Percentiles rank a stretch among this genome's conserved stretches.
These are phyloP conservation scores for Neopipo cinnamomea DNA, from an alignment of 2,113 vertebrate genomes.

Conservation along the genomic window DNA sequence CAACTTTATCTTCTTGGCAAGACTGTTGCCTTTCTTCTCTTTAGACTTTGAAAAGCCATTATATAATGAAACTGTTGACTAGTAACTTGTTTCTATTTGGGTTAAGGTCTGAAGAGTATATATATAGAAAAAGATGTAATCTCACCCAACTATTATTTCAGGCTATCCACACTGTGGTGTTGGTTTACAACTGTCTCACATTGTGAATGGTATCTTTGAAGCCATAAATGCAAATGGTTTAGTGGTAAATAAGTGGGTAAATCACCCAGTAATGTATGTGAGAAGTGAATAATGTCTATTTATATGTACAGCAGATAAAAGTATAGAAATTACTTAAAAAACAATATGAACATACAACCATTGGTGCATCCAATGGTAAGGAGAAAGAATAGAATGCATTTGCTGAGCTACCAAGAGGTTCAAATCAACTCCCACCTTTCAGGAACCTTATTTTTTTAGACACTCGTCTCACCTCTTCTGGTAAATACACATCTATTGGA, in stretches of 20 bases:
- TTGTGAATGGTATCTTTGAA: neutral
- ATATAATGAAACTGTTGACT: neutral
- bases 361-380: neutral
- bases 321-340: neutral
- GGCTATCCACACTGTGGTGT: neutral
- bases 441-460: neutral
- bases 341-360: neutral
- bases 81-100: neutral
- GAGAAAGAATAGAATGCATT: neutral
- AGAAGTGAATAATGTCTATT: neutral
- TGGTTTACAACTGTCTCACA: neutral
- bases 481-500: neutral
- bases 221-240: neutral
- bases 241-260: neutral
- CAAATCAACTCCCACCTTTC: neutral
- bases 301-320: neutral
- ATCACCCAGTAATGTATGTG: neutral
- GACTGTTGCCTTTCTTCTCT: neutral
- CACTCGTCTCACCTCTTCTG: neutral
- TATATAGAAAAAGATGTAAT: neutral
- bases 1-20: neutral
- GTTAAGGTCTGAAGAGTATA: neutral
- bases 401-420: neutral
- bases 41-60: neutral
- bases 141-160: neutral